These are phyloP conservation scores for Aepyceros melampus DNA, from an alignment of 2,113 vertebrate genomes.

Conservation along the genomic window DNA sequence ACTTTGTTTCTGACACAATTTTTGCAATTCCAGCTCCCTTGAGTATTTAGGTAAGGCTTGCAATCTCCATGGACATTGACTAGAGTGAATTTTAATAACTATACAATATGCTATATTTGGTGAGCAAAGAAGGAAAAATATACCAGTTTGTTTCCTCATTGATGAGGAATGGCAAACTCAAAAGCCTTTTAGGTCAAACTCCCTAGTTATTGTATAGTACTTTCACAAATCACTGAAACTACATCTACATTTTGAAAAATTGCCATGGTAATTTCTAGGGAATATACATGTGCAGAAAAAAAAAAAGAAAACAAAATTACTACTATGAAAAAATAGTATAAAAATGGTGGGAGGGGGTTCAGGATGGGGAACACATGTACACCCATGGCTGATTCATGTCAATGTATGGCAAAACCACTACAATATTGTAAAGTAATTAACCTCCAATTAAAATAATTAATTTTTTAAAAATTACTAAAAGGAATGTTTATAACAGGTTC, in stretches of 20 bases:
- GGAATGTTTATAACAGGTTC: not conserved
- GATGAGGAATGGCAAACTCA: not conserved
- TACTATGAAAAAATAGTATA: not conserved
- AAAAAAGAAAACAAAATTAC: not conserved
- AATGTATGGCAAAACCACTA: not conserved
- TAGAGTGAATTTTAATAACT: slow-evolving; percentile 44
- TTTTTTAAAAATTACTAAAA: not conserved
- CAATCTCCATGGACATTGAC: not conserved
- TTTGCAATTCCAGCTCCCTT: not conserved
- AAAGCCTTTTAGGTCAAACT: not conserved
- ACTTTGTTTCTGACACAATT: not conserved
- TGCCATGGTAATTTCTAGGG: not conserved
- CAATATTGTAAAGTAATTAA: not conserved
- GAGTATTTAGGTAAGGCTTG: not conserved
- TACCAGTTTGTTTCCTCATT: not conserved
- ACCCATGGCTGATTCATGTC: not conserved
- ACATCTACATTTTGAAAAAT: not conserved
- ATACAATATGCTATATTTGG: not conserved
- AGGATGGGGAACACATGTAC: not conserved
- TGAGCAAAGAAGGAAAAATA: not conserved
- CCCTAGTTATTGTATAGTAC: not conserved
- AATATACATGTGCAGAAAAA: not conserved
- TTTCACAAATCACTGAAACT: not conserved
- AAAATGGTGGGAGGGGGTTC: not conserved
- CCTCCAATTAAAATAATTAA: not conserved